Base-by-base conservation (phyloP, 2,888 invertebrate species). In the Phyllotreta striolata region DNA sequence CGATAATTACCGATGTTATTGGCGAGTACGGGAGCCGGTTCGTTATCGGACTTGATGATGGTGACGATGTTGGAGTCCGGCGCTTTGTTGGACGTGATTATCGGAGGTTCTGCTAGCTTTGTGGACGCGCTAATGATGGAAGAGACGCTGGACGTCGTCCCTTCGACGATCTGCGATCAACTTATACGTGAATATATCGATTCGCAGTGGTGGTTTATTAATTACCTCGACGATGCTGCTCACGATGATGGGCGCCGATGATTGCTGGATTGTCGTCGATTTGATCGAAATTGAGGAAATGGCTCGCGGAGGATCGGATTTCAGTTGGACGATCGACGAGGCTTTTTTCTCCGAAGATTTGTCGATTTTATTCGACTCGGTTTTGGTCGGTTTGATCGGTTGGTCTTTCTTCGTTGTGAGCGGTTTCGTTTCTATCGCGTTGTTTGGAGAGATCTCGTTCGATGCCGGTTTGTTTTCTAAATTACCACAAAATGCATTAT, bases 21-120 rank as follows among this genome's bases (percentile, higher is more conserved):
- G 64, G 90, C 90, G 9, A 80, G 70, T 37, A 87, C 83, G 52
- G 86, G 79, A 46, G 87, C 85, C 10, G 88, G 87, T 64, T 88
- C 87, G 70, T 87, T 86, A 55, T 86, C 85, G 1, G 74, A 68
- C 62, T 76, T 76, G 1, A 74, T 70, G 57, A 74, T 75, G 61
- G 76, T 72, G 55, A 77, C 83, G 14, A 87, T 80, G 55, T 51
- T 63, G 43, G 67, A 57, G 52, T 54, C 52, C 4, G 57, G 52
- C 24, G 70, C 63, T 44, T 69, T 70, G 34, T 87, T 79, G 69
- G 86, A 86, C 35, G 86, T 86, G 44, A 87, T 73, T 71, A 86
- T 83, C 8, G 77, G 24, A 24, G 24, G 74, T 5, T 72, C 62
- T 14, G 81, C 75, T 35, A 76, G 62, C 47, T 71, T 58, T 3